A percentile compares a stretch with the other conserved stretches of the same genome.
These are phyloP conservation scores for Paratrypauchen microcephalus DNA, from an alignment of 2,797 vertebrate genomes.

Conservation along the genomic window DNA sequence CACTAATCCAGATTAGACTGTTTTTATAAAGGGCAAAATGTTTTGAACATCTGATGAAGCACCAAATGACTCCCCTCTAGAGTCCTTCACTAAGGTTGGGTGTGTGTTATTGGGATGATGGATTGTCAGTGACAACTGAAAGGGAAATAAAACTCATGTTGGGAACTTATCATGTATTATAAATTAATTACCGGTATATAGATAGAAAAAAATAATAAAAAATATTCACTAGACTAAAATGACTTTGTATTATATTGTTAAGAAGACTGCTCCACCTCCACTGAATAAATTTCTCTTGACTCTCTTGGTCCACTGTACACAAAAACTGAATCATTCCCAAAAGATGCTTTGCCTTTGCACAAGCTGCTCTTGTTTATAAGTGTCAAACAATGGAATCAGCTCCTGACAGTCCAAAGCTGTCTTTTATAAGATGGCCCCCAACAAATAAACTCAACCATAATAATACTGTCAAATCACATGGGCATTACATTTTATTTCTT, in stretches of 20 bases:
- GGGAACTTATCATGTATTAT: neutral
- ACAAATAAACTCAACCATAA: neutral
- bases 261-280: neutral
- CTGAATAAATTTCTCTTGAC: too few species aligned
- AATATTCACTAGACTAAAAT: too few species aligned
- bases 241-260: too few species aligned
- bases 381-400: neutral
- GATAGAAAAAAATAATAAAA: too few species aligned
- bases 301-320: neutral
- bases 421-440: too few species aligned
- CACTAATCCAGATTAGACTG: constrained; percentile 6
- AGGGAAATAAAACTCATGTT: neutral
- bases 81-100: constrained; percentile 34
- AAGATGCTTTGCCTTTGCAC: neutral
- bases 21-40: constrained; percentile 40
- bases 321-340: neutral
- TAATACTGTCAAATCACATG: neutral
- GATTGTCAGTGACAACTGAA: neutral
- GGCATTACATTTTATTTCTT: neutral
- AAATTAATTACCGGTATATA: too few species aligned
- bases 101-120: neutral
- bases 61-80: constrained; percentile 31
- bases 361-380: neutral
- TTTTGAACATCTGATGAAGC: constrained; percentile 31
- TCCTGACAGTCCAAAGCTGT: neutral